phyloP scores from a whole-genome alignment of 2,113 vertebrate species.

The Mixornis gularis region DNA sequence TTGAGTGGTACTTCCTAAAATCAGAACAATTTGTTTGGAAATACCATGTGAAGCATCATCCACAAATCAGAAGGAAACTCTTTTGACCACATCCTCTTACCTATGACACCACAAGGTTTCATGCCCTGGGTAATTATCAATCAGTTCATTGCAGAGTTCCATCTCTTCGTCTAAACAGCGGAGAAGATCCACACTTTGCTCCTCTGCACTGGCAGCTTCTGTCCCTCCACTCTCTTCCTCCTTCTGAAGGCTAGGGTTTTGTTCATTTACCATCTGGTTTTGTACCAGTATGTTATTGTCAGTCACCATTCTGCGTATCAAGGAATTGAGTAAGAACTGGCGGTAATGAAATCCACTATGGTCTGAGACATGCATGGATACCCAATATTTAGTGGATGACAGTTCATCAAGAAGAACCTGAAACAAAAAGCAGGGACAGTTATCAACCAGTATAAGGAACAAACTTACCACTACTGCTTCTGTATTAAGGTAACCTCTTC shows the following conservation, averaged over 20 bases:
- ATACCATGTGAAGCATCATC: neutral
- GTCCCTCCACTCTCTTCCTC: slow-evolving; percentile 56
- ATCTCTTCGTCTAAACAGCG: slow-evolving; percentile 83
- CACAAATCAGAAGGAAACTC: neutral
- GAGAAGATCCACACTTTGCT: slow-evolving; percentile 53
- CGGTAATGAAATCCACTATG: slow-evolving; percentile 98
- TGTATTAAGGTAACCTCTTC: neutral
- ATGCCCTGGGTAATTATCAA: slow-evolving; percentile 90
- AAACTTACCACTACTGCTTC: neutral
- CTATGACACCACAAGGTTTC: slow-evolving; percentile 97
- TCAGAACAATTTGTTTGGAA: neutral
- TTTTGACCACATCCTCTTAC: slow-evolving; percentile 69
- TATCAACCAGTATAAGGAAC: neutral
- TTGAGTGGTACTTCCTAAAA: neutral
- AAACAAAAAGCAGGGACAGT: neutral
- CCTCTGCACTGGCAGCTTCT: slow-evolving; percentile 52
- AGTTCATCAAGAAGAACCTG: slow-evolving; percentile 92
- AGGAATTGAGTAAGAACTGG: slow-evolving; percentile 89
- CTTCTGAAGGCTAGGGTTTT: slow-evolving; percentile 63
- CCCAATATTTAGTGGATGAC: slow-evolving; percentile 88
- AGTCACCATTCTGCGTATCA: slow-evolving; percentile 70
- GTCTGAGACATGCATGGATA: slow-evolving; percentile 93
- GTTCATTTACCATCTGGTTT: slow-evolving; percentile 44
- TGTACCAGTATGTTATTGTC: slow-evolving; percentile 32
- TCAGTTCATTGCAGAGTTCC: slow-evolving; percentile 88